These are phyloP conservation scores for Chondrilla cf. caribensis DNA, from an alignment of 37 sponge, comb jelly and placozoan genomes.

Conservation along the genomic window DNA sequence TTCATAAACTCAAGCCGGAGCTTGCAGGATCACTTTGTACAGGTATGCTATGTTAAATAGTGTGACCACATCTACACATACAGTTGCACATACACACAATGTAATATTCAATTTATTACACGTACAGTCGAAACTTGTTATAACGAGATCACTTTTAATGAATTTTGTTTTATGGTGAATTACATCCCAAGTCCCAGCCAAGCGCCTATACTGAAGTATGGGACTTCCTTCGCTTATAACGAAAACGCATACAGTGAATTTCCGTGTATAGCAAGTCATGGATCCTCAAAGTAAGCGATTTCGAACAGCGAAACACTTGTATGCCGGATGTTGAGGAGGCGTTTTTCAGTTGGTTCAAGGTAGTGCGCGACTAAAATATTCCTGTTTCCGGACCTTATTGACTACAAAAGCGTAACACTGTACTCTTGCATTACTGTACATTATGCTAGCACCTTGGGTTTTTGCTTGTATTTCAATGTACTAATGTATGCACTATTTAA, in stretches of 20 bases:
- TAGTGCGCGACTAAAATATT: background rate
- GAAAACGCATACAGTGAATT: constrained; percentile 16
- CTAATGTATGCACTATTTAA: too few relatives aligned
- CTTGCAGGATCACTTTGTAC: too few relatives aligned
- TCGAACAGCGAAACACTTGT: constrained; percentile 7
- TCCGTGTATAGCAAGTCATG: constrained; percentile 4
- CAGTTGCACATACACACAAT: too few relatives aligned
- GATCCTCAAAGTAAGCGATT: constrained; percentile 1
- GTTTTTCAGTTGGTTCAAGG: background rate
- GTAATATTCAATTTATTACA: too few relatives aligned
- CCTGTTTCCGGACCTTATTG: background rate
- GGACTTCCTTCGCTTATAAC: constrained; percentile 14
- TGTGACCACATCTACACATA: too few relatives aligned
- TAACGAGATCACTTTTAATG: constrained; percentile 12
- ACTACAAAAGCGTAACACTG: background rate
- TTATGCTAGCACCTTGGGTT: too few relatives aligned
- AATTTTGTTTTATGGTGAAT: background rate
- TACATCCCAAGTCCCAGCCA: constrained; percentile 11
- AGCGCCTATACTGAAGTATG: background rate
- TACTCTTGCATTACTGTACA: too few relatives aligned
- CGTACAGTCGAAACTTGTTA: constrained; percentile 25
- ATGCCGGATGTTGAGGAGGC: constrained; percentile 20
- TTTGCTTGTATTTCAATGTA: too few relatives aligned
- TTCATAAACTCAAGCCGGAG: too few relatives aligned
- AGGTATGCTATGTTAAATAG: too few relatives aligned